These are phyloP conservation scores for Sarotherodon lohbergeri DNA, from an alignment of 2,113 vertebrate species.

Conservation along the genomic window DNA sequence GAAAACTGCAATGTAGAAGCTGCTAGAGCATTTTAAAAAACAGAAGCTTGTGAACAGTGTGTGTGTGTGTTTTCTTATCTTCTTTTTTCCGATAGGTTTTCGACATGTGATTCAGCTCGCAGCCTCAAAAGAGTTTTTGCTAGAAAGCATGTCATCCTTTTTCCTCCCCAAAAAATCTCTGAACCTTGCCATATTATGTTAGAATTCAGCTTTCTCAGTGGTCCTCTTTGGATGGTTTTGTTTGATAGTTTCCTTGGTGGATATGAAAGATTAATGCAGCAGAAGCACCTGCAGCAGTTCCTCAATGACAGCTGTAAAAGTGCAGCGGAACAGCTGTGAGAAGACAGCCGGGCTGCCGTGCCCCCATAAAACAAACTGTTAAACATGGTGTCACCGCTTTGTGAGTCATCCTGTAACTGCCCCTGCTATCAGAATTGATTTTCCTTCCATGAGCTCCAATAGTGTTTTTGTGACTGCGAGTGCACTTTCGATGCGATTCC, in stretches of 20 bases:
- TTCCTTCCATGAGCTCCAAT: slow-evolving; percentile 6
- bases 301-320: slow-evolving; percentile 66
- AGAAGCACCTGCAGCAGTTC: slow-evolving; percentile 71
- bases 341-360: slow-evolving; percentile 25
- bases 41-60: neutral
- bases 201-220: slow-evolving; percentile 37
- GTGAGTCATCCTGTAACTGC: slow-evolving; percentile 36
- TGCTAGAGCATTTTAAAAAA: neutral
- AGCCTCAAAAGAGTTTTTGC: slow-evolving; percentile 16
- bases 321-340: slow-evolving; percentile 51
- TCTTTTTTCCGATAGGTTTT: neutral
- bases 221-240: slow-evolving; percentile 52
- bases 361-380: slow-evolving; percentile 41
- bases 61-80: neutral
- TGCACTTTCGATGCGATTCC: neutral
- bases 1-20: neutral
- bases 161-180: neutral
- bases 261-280: slow-evolving; percentile 67
- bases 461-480: neutral
- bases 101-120: neutral
- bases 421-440: slow-evolving; percentile 18
- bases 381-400: slow-evolving; percentile 30
- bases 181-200: slow-evolving; percentile 38
- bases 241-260: slow-evolving; percentile 64
- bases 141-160: slow-evolving; percentile 45